Evolutionary conservation across 2,113 vertebrate species (phyloP), one percentile per base, ranked within the genome.

Genomic region (Nothobranchius kuhntae): DNA sequence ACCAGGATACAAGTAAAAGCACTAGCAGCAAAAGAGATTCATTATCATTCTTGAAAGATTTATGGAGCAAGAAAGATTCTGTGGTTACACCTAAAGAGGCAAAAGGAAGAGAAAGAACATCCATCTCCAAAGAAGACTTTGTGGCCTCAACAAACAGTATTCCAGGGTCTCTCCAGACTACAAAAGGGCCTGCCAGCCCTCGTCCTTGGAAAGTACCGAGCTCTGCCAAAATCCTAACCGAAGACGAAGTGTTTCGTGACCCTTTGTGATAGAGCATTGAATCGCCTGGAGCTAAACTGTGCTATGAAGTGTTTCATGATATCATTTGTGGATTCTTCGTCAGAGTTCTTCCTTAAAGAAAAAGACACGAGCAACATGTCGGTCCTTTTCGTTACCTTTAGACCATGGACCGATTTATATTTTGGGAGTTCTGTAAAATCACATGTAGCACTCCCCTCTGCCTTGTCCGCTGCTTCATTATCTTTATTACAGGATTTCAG

Each of bases 141-240:
- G 50, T 57, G 61, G 65, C 69, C 70, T 67, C 74, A 52, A 11
- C 61, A 45, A 81, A 81, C 71, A 83, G 58, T 48, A 48, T 73
- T 85, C 79, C 81, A 63, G 71, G 85, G 63, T 44, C 62, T 42
- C 85, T 75, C 60, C 88, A 86, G 8, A 88, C 70, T 44, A 92
- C 83, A 82, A 94, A 91, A 85, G 65, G 87, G 10, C 83, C 87
- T 0, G 86, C 96, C 59, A 93, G 89, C 64, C 93, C 95, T 0
- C 94, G 95, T 14, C 93, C 93, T 2, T 98, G 96, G 96, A 96
- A 94, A 84, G 92, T 95, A 38, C 95, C 95, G 2, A 89, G 91
- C 53, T 86, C 91, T 35, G 92, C 77, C 14, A 94, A 85, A 89
- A 94, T 93, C 75, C 89, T 93, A 61, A 84, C 92, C 46, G 82